phyloP scores from a whole-genome alignment of 2,888 invertebrate genomes.

The Callosobruchus maculatus region DNA sequence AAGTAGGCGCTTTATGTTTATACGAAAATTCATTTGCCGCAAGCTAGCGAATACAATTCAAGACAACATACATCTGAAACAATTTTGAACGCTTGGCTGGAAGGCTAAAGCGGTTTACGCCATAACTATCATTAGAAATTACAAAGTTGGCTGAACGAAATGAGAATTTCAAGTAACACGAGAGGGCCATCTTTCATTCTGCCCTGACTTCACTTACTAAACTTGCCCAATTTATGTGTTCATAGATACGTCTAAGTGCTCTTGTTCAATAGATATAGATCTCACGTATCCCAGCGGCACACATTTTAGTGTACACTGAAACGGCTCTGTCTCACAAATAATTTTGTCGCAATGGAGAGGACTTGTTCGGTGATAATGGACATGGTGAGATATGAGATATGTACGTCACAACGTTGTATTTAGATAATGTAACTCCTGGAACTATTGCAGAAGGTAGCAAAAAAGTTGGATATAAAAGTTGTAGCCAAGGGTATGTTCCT shows the following conservation, averaged over 20 bases:
- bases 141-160: constrained; percentile 13
- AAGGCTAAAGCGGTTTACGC: neutral
- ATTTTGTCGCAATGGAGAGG: neutral
- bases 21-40: too few relatives aligned
- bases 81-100: neutral
- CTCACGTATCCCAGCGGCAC: constrained; percentile 9
- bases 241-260: constrained; percentile 15
- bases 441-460: too few relatives aligned
- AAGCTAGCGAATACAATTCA: neutral
- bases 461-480: too few relatives aligned
- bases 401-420: too few relatives aligned
- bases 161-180: constrained; percentile 14
- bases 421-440: too few relatives aligned
- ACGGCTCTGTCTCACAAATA: constrained; percentile 6
- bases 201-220: constrained; percentile 14
- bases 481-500: too few relatives aligned
- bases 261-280: constrained; percentile 13
- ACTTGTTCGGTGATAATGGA: neutral
- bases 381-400: neutral
- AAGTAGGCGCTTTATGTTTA: too few relatives aligned
- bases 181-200: constrained; percentile 14
- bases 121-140: constrained; percentile 12
- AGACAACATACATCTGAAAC: neutral
- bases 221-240: constrained; percentile 15
- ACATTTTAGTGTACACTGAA: constrained; percentile 7